Evolutionary conservation across 2,797 vertebrate species (phyloP), one percentile per base, ranked within the genome.

Genomic region (Tadarida brasiliensis): DNA sequence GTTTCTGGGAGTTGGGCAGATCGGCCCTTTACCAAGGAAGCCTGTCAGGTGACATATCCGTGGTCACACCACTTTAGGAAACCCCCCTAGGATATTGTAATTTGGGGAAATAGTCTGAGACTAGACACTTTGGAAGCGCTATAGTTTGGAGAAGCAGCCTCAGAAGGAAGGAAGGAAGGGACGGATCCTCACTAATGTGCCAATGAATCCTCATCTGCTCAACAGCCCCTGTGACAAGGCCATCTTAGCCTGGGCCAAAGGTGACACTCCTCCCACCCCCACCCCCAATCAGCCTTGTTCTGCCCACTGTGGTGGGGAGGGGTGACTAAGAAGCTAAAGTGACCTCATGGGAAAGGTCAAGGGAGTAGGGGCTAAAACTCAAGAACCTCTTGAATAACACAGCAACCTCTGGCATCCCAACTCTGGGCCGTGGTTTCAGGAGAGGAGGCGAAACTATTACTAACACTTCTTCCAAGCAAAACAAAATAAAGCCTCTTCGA

Each of bases 101-200:
- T 7, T 11, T 22, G 56, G 57, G 39, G 73, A 71, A 71, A 35
- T 0, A 4, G 51, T 30, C 78, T 70, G n/a, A 22, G 73, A 30
- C 16, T 2, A 11, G 44, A 88, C 35, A 56, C 28, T 30, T 10
- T 81, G 54, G 74, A 78, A 92, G 71, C 54, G 44, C 51, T 67
- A 2, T 63, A 5, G 3, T 44, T 9, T 67, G 28, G 59, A 68
- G 47, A 54, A 17, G 24, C 67, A 56, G 51, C 71, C 76, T 47
- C 81, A n/a, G n/a, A n/a, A 35, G 7, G n/a, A n/a, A n/a, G 5
- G 20, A 16, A 70, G 71, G n/a, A 73, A 19, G 11, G 57, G 17
- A 57, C 0, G 30, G n/a, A 17, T 30, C 14, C 44, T 61, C 10
- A 0, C 20, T 4, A 30, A 7, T 2, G 0, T 22, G 5, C 15